phyloP scores from a whole-genome alignment of 2,888 invertebrate genomes.

The Hirtodrosophila trivittata region DNA sequence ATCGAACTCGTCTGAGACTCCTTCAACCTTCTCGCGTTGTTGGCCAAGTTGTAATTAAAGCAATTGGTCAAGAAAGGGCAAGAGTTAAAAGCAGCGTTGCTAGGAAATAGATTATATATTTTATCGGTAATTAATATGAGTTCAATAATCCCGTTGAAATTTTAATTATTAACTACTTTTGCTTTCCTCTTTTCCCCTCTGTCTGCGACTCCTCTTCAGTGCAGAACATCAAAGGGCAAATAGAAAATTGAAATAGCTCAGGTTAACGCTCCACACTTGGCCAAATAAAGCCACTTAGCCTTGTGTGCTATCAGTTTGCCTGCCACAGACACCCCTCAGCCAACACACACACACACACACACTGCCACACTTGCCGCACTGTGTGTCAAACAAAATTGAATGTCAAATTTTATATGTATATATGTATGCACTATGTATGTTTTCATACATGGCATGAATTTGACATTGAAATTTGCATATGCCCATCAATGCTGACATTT shows the following conservation, averaged over 20 bases:
- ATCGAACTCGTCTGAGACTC: conserved; percentile 5
- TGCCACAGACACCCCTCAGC: too few relatives aligned
- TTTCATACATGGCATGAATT: conserved; percentile 58
- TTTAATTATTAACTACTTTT: conserved; percentile 43
- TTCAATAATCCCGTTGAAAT: conserved; percentile 24
- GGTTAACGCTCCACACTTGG: conserved; percentile 28
- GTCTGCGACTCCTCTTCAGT: background rate
- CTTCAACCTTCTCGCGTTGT: background rate
- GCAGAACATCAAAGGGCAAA: conserved; percentile 42
- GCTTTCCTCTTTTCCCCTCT: background rate
- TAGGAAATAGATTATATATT: too few relatives aligned
- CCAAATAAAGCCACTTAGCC: conserved; percentile 69
- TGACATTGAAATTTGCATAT: conserved; percentile 77
- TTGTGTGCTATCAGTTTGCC: conserved; percentile 7
- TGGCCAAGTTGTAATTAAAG: too few relatives aligned
- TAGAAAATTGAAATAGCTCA: conserved; percentile 29
- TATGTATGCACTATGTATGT: conserved; percentile 9
- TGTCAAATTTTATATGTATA: conserved; percentile 53
- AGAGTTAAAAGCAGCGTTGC: too few relatives aligned
- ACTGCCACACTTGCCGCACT: background rate
- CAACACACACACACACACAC: too few relatives aligned
- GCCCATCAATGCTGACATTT: conserved; percentile 53
- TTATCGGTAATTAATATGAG: conserved; percentile 1
- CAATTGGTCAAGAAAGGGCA: too few relatives aligned
- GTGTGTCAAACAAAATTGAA: conserved; percentile 61